A percentile compares a stretch with the other conserved stretches of the same genome.
These are phyloP conservation scores for Forbesichthys agassizii DNA, from an alignment of 2,113 vertebrate genomes.

Conservation along the genomic window DNA sequence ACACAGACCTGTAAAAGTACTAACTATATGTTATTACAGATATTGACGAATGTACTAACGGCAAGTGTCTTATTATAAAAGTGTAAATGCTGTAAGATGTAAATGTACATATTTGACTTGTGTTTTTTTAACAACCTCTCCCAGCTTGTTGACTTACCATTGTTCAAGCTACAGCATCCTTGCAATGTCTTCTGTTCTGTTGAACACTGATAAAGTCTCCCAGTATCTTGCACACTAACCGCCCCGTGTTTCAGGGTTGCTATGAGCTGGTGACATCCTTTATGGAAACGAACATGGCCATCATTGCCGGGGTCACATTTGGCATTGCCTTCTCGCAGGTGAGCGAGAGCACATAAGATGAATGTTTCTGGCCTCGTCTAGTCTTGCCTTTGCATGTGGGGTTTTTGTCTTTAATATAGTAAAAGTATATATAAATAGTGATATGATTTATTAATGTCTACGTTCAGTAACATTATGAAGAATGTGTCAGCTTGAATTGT, in stretches of 20 bases:
- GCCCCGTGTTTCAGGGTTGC: conserved; percentile 84
- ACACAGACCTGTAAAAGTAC: too few relatives aligned
- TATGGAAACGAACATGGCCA: conserved; percentile 99
- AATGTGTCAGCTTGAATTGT: too few relatives aligned
- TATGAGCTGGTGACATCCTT: conserved; percentile 98
- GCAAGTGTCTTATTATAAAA: too few relatives aligned
- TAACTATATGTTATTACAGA: too few relatives aligned
- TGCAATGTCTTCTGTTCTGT: conserved; percentile 41
- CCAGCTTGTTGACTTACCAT: conserved; percentile 15
- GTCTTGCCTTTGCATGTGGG: background rate
- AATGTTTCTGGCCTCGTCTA: background rate
- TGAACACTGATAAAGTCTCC: conserved; percentile 37
- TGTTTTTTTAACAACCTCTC: conserved; percentile 2
- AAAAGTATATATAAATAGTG: too few relatives aligned
- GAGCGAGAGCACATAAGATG: conserved; percentile 15
- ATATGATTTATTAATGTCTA: background rate
- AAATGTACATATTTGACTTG: conserved; percentile 3
- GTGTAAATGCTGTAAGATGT: background rate
- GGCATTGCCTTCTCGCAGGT: conserved; percentile 99
- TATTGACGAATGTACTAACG: background rate
- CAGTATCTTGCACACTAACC: conserved; percentile 25
- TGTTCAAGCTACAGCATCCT: conserved; percentile 26
- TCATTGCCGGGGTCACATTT: conserved; percentile 97
- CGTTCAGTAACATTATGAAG: background rate
- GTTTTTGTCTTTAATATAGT: too few relatives aligned